Evolutionary conservation across 2,797 vertebrate genomes (phyloP), one percentile per base, ranked within the genome.

Genomic region (Lutjanus argentimaculatus): DNA sequence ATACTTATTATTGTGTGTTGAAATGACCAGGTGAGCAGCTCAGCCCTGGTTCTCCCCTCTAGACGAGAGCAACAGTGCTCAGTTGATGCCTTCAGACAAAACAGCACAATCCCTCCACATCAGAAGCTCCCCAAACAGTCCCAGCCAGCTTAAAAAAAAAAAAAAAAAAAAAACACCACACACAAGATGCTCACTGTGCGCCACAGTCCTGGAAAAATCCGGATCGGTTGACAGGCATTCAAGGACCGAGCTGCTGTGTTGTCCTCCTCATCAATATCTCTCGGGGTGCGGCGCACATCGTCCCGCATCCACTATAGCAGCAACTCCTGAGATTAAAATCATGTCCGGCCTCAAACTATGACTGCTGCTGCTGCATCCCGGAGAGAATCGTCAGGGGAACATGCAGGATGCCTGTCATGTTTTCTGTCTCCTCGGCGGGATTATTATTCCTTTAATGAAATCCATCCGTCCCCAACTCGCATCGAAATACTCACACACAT

Each of bases 1-100:
- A 88, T 95, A 96, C 96, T 94, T 96, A 72, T 90, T 84, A 69
- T 74, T 82, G 78, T 85, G 83, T 90, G 90, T 81, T 84, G 87
- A 91, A 90, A 88, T 66, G 89, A 87, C 75, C 89, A 91, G 90
- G 80, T 88, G 90, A 87, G 85, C 76, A 75, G 89, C 79, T 86
- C 84, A 84, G 89, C n/a, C 80, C 80, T 77, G 66, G 86, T 75
- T 84, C 75, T 87, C 79, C 86, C 90, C 73, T 85, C 83, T 62
- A 82, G 67, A 16, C 84, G 72, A 77, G 88, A 91, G 89, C 91
- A 90, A 86, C 92, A 91, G 93, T 77, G 88, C 90, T 93, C 91
- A 84, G 76, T 83, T 79, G 93, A 93, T 95, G 80, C 87, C 74
- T 75, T 89, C 85, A 88, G 82, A 83, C 84, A 57, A 85, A 92